Conservation (phyloP, 92 coral and sea anemone genomes). For the Bergia sp. region DNA sequence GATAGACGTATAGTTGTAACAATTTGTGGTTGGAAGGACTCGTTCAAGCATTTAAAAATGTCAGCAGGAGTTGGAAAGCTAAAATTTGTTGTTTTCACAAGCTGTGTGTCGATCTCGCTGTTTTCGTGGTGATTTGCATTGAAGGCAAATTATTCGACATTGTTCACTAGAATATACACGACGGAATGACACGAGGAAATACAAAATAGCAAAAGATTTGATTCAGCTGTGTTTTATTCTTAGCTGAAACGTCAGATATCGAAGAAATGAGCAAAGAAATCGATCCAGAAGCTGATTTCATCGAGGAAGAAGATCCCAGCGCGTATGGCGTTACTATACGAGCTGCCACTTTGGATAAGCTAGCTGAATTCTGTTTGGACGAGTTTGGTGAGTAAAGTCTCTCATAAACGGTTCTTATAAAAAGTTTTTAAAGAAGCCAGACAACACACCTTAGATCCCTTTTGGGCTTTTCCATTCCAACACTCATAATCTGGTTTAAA, state of each 20-base stretch:
- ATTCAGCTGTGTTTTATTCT: slow-evolving; percentile 26
- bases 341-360: slow-evolving; percentile 88
- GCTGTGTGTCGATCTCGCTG: background rate
- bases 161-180: background rate
- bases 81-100: background rate
- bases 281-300: slow-evolving; percentile 49
- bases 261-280: slow-evolving; percentile 52
- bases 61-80: slow-evolving; percentile 27
- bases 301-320: slow-evolving; percentile 65
- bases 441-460: background rate
- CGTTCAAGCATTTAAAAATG: slow-evolving; percentile 14
- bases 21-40: slow-evolving; percentile 34
- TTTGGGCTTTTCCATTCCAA: background rate
- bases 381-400: slow-evolving; percentile 82
- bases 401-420: background rate
- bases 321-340: slow-evolving; percentile 46
- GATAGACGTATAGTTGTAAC: slow-evolving; percentile 20
- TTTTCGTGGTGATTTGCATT: slow-evolving; percentile 7
- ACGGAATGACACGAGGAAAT: background rate
- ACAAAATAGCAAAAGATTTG: background rate
- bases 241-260: slow-evolving; percentile 33
- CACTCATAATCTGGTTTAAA: background rate
- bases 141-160: background rate
- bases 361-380: slow-evolving; percentile 80
- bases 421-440: slow-evolving; percentile 10